Conservation (phyloP, 2,888 invertebrate species). For the Drosophila suboccidentalis region DNA sequence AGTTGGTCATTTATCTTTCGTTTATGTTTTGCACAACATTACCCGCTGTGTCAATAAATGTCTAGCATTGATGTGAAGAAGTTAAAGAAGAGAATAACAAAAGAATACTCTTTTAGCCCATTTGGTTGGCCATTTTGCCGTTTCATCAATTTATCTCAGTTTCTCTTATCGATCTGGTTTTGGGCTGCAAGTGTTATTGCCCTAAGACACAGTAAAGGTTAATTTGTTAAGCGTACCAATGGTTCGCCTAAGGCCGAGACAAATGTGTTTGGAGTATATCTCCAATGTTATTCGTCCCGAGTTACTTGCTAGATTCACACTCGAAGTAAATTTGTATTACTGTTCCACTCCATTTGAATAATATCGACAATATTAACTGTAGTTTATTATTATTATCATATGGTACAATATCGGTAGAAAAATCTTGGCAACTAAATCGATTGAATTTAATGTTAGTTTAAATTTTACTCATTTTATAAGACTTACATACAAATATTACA, state of each 20-base stretch:
- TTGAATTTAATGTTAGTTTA: too few species aligned
- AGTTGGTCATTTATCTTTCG: slow-evolving; percentile 40
- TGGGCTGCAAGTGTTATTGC: slow-evolving; percentile 28
- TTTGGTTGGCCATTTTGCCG: slow-evolving; percentile 55
- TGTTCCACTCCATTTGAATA: too few species aligned
- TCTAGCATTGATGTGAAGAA: slow-evolving; percentile 21
- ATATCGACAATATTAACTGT: too few species aligned
- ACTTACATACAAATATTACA: too few species aligned
- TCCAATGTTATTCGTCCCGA: neutral
- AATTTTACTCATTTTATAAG: neutral
- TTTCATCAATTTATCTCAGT: slow-evolving; percentile 57
- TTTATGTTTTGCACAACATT: slow-evolving; percentile 48
- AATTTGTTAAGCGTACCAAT: slow-evolving; percentile 28
- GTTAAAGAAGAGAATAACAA: neutral
- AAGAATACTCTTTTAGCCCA: slow-evolving; percentile 39
- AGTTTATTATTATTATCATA: too few species aligned
- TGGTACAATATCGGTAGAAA: too few species aligned
- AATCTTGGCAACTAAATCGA: too few species aligned
- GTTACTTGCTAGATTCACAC: neutral
- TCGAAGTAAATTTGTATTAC: neutral
- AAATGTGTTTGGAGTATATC: slow-evolving; percentile 20
- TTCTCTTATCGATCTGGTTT: slow-evolving; percentile 48
- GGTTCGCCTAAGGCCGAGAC: slow-evolving; percentile 20
- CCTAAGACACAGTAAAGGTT: neutral
- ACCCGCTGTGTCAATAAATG: slow-evolving; percentile 37